Conservation (phyloP, 2,888 invertebrate genomes). For the Drosophila ustulata region DNA sequence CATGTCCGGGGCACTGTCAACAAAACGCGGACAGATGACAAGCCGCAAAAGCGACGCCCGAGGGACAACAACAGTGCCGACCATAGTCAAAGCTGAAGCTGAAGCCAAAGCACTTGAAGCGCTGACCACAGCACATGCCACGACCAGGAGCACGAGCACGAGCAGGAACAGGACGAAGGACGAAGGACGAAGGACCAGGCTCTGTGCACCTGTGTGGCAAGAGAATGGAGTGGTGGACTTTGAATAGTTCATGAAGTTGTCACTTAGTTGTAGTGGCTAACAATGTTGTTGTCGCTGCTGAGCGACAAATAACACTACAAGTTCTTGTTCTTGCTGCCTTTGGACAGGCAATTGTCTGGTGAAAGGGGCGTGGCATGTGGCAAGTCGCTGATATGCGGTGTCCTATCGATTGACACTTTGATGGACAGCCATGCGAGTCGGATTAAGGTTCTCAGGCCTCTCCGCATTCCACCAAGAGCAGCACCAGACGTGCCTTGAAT, state of each 20-base stretch:
- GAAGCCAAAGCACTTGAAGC: slow-evolving; percentile 59
- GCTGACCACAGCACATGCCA: slow-evolving; percentile 57
- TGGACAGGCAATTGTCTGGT: slow-evolving; percentile 37
- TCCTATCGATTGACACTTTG: slow-evolving; percentile 49
- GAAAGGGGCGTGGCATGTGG: slow-evolving; percentile 9
- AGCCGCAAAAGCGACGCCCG: slow-evolving; percentile 60
- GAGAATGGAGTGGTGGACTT: slow-evolving; percentile 31
- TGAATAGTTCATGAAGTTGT: slow-evolving; percentile 80
- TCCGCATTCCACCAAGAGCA: too few species aligned
- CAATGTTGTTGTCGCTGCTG: slow-evolving; percentile 25
- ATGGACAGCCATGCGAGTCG: slow-evolving; percentile 19
- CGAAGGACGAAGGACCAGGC: not conserved
- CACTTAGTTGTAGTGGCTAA: slow-evolving; percentile 66
- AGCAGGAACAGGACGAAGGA: slow-evolving; percentile 14
- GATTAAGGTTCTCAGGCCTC: slow-evolving; percentile 3
- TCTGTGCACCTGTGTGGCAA: slow-evolving; percentile 3
- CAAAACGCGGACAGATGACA: slow-evolving; percentile 76
- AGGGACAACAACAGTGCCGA: slow-evolving; percentile 18
- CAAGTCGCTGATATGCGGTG: slow-evolving; percentile 9
- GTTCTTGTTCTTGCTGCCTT: slow-evolving; percentile 10
- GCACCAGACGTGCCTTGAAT: slow-evolving; percentile 43
- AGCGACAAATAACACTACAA: slow-evolving; percentile 55
- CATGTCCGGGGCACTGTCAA: slow-evolving; percentile 57
- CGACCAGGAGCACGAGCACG: slow-evolving; percentile 1
- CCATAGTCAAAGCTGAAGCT: slow-evolving; percentile 19